Base-by-base conservation (phyloP, 2,888 invertebrate species). In the Drymonia ruficornis region DNA sequence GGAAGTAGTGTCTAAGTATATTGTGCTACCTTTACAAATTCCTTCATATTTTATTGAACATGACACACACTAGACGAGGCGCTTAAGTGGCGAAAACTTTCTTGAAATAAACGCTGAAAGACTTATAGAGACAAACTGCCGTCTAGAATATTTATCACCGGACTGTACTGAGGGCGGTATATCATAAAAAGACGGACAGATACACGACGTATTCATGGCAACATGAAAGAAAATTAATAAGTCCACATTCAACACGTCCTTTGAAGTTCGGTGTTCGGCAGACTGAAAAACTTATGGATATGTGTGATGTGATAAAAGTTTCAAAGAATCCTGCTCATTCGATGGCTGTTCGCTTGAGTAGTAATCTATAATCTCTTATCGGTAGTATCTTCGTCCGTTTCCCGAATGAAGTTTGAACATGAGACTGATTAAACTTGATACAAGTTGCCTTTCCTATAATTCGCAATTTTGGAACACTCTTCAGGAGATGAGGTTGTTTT, bases 191-290 rank as follows among this genome's bases (percentile, higher is more conserved):
- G n/a, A 53, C 16, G 42, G 44, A 59, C 44, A 55, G 43, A 56
- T 23, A 47, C 43, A 53, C 15, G 28, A 9, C n/a, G 15, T 45
- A 45, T 28, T 45, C 45, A 23, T 28, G 12, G 45, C 18, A 55
- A 56, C 57, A 61, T 67, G 55, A 61, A 65, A 65, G 55, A 56
- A 58, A 48, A 70, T 58, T 31, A 56, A 54, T 54, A 59, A 55
- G 45, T 59, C 50, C 48, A 15, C n/a, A 61, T 40, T 19, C 13
- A 34, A 34, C 9, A 12, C 13, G 48, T 42, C 43, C 69, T 72
- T 68, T 70, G 64, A 72, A 56, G 59, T 63, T 34, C 42, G 1
- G 49, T 63, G 61, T 58, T 57, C 59, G 62, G 31, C 36, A 52
- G 62, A 62, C 56, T 61, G 69, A 50, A 18, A 48, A 60, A 62